Conservation (phyloP, 2,888 invertebrate species). For the Thecophora atra region DNA sequence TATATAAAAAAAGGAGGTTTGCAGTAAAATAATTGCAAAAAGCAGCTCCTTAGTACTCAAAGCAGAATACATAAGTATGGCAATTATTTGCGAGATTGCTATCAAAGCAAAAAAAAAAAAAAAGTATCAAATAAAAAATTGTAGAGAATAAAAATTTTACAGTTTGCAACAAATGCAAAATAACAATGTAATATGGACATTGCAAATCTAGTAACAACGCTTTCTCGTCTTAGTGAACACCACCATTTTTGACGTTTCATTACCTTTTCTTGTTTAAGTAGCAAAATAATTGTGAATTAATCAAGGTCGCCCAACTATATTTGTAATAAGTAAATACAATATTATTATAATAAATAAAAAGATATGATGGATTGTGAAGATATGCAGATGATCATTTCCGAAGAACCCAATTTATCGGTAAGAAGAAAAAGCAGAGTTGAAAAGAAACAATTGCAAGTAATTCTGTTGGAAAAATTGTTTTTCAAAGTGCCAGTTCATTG, state of each 20-base stretch:
- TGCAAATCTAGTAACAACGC: too few relatives aligned
- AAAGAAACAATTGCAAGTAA: neutral
- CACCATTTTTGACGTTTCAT: too few relatives aligned
- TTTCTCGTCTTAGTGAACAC: too few relatives aligned
- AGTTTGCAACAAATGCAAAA: neutral
- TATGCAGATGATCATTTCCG: conserved; percentile 61
- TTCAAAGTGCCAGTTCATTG: neutral
- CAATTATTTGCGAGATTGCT: neutral
- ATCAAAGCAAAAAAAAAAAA: neutral
- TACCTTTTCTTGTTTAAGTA: too few relatives aligned
- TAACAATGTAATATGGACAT: neutral
- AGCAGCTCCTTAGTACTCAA: neutral
- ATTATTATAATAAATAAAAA: neutral
- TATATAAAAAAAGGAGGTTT: too few relatives aligned
- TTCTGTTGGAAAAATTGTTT: neutral
- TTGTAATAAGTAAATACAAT: too few relatives aligned
- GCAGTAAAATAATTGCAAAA: too few relatives aligned
- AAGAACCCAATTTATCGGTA: conserved; percentile 61
- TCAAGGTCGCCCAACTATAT: too few relatives aligned
- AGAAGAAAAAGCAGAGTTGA: conserved; percentile 41
- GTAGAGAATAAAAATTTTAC: neutral
- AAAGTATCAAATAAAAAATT: neutral
- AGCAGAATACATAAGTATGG: too few relatives aligned
- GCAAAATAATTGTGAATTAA: too few relatives aligned
- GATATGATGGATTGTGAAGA: conserved; percentile 63